Evolutionary conservation across 2,113 vertebrate genomes (phyloP).

Genomic region (Sciurus niger): DNA sequence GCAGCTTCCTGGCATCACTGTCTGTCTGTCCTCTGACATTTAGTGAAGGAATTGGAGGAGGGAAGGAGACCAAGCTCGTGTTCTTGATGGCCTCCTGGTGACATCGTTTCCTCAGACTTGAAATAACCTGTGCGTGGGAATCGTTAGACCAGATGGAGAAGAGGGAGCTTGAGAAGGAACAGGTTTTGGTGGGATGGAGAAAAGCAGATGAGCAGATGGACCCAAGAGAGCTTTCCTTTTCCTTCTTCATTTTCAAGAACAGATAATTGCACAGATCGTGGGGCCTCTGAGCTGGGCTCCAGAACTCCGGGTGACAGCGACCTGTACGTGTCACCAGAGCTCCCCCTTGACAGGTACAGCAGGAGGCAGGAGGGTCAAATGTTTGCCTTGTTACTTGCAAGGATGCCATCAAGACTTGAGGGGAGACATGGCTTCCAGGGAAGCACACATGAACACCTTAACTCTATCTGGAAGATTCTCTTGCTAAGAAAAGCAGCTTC

Average conservation of each 20-base stretch:
- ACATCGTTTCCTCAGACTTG: neutral
- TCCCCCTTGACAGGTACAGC: neutral
- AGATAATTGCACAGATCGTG: neutral
- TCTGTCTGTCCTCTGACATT: neutral
- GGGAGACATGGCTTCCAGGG: neutral
- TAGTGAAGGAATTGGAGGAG: neutral
- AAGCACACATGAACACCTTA: neutral
- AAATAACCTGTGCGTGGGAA: slow-evolving; percentile 7
- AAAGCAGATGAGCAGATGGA: slow-evolving; percentile 66
- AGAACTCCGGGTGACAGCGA: neutral
- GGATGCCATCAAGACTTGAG: neutral
- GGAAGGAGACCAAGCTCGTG: too few relatives aligned
- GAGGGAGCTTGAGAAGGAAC: slow-evolving; percentile 49
- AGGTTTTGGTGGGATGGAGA: slow-evolving; percentile 59
- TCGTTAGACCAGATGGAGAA: slow-evolving; percentile 41
- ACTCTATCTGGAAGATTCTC: slow-evolving; percentile 51
- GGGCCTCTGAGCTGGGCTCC: neutral
- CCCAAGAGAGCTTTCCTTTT: neutral
- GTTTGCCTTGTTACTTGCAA: neutral
- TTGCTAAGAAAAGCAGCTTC: slow-evolving; percentile 60
- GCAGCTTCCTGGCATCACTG: neutral
- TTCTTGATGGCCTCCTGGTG: neutral
- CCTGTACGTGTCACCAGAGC: neutral
- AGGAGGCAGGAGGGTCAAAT: neutral
- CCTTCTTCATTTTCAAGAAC: neutral